These are phyloP conservation scores for Dynastes hyllus DNA, from an alignment of 2,888 invertebrate genomes.

Conservation along the genomic window DNA sequence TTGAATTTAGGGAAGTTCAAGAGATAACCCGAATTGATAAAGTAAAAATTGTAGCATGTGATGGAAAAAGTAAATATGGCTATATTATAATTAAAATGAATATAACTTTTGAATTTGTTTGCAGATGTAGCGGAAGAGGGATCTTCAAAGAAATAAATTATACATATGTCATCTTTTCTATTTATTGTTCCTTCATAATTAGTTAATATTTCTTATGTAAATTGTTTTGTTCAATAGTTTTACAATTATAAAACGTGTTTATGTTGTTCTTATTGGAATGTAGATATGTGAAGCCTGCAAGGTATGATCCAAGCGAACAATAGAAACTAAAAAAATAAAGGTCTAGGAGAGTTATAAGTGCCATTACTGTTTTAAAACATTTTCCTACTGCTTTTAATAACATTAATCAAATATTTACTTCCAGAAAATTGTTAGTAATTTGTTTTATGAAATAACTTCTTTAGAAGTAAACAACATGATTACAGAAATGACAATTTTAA, in stretches of 20 bases:
- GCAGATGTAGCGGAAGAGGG: conserved; percentile 67
- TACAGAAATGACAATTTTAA: no score
- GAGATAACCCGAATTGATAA: conserved; percentile 94
- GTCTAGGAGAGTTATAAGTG: no score
- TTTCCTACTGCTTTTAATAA: no score
- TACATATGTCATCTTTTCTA: background rate
- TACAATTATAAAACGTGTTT: background rate
- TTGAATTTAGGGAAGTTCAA: conserved; percentile 96
- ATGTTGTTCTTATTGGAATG: background rate
- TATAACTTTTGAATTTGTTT: conserved; percentile 57
- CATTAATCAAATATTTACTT: no score
- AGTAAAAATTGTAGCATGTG: conserved; percentile 98
- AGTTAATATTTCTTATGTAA: background rate
- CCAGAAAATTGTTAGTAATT: no score
- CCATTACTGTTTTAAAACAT: no score
- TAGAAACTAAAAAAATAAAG: no score
- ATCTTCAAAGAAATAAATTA: conserved; percentile 66
- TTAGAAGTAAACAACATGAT: no score
- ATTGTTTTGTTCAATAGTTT: background rate
- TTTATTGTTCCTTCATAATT: background rate
- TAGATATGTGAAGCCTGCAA: background rate
- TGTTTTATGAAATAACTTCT: no score
- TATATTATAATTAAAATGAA: conserved; percentile 48
- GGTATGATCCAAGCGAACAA: no score
- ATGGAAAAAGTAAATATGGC: conserved; percentile 88